These are phyloP conservation scores for Datnioides undecimradiatus DNA, from an alignment of 2,113 vertebrate species.

Conservation along the genomic window DNA sequence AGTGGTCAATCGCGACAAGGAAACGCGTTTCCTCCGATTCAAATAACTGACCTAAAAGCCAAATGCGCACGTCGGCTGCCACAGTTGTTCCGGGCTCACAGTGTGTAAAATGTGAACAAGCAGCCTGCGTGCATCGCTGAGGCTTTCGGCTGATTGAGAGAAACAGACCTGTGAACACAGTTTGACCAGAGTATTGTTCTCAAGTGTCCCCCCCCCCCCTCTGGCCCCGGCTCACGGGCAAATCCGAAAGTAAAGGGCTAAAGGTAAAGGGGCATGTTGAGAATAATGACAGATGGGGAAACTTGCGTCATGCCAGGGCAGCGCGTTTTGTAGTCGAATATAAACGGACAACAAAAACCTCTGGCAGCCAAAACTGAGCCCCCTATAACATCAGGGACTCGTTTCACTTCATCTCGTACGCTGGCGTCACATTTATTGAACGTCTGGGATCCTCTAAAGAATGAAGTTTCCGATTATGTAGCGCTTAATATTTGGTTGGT, in stretches of 20 bases:
- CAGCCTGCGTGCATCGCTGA: conserved; percentile 60
- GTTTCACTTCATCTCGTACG: conserved; percentile 29
- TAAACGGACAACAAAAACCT: conserved; percentile 62
- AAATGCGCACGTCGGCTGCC: conserved; percentile 78
- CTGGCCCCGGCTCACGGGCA: conserved; percentile 29
- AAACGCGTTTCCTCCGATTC: conserved; percentile 66
- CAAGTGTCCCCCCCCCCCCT: conserved; percentile 52
- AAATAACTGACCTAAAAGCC: conserved; percentile 79
- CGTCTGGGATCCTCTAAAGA: conserved; percentile 21
- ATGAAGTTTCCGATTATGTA: conserved; percentile 66
- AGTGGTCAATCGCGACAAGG: conserved; percentile 3
- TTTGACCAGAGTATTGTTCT: conserved; percentile 68
- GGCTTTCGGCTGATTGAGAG: conserved; percentile 29
- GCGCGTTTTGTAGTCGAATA: conserved; percentile 67
- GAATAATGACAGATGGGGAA: conserved; percentile 81
- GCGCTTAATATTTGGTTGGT: conserved; percentile 40
- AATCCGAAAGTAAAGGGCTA: conserved; percentile 62
- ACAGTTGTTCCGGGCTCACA: conserved; percentile 75
- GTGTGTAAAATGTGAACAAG: conserved; percentile 63
- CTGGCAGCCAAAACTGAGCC: conserved; percentile 45
- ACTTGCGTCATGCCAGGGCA: conserved; percentile 82
- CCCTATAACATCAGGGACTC: conserved; percentile 27
- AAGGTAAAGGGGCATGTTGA: conserved; percentile 68
- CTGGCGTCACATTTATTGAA: conserved; percentile 53
- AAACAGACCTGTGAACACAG: conserved; percentile 59